Base-by-base conservation (phyloP, 2,113 vertebrate genomes). In the Garra rufa region DNA sequence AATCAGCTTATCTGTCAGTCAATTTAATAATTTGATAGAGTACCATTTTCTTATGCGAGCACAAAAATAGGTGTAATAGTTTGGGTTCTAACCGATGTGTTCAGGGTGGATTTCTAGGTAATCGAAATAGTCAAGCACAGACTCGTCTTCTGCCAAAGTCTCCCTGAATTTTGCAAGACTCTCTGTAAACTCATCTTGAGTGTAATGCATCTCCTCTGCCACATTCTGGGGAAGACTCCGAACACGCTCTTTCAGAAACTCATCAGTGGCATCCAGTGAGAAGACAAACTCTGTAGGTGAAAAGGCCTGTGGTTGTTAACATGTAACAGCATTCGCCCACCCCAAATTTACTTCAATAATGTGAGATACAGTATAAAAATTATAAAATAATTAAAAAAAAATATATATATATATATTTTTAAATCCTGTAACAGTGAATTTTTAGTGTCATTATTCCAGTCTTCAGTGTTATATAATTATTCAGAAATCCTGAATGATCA, bases 121-220 rank as follows among this genome's bases (percentile, higher is more conserved):
- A 48, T 99, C 96, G 67, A 98, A 99, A 87, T 96, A 99, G 93
- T 98, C 96, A 86, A 96, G 91, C 85, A 98, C 89, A 0, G 96
- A 96, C 50, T 94, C 94, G 1, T 97, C 96, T 0, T 96, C 95
- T 0, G 88, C 48, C 9, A 94, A 94, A 65, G 87, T 81, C 13
- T 95, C 90, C 69, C 96, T 94, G 91, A 95, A 98, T 87, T n/a
- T 88, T 44, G 28, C 88, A 74, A 99, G 94, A 1, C 88, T 81
- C 6, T 89, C 88, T 28, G 94, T 84, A 78, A 97, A 97, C 17
- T 86, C 89, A 3, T 96, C 93, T 85, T 96, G 94, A 13, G 93
- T 94, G 86, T 95, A 97, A 84, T 89, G 90, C 83, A 92, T 95
- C 48, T 94, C 93, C 6, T 93, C 93, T 50, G 95, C 95, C 0